phyloP scores from a whole-genome alignment of 2,797 vertebrate species.

The Sebastes steindachneri region DNA sequence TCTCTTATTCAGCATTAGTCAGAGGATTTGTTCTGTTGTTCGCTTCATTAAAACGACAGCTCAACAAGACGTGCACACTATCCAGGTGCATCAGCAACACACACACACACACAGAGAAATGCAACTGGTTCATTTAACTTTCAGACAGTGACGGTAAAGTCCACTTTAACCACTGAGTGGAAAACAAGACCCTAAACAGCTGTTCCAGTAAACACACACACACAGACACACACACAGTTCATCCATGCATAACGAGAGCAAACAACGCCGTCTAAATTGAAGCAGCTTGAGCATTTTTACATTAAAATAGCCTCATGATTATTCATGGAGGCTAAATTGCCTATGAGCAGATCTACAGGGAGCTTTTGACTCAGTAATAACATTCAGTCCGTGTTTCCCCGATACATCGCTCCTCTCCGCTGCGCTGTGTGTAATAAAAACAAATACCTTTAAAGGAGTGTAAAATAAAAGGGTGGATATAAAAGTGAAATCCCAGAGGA shows the following conservation, averaged over 20 bases:
- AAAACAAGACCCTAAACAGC: constrained; percentile 48
- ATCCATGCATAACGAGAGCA: constrained; percentile 45
- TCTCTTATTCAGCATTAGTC: background rate
- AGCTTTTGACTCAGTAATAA: constrained; percentile 33
- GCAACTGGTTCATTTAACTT: constrained; percentile 43
- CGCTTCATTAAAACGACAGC: background rate
- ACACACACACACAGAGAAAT: background rate
- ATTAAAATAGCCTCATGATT: constrained; percentile 56
- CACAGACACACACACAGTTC: constrained; percentile 23
- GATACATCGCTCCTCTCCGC: background rate
- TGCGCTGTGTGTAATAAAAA: background rate
- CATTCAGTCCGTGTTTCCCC: constrained; percentile 12
- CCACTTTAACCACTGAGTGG: constrained; percentile 36
- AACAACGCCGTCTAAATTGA: constrained; percentile 21
- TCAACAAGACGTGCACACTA: background rate
- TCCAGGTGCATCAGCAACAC: background rate
- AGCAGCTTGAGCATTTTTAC: constrained; percentile 44
- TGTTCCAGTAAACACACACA: constrained; percentile 42
- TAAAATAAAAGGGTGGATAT: background rate
- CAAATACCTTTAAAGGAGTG: background rate
- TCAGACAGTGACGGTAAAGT: constrained; percentile 20
- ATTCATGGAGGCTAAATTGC: constrained; percentile 42
- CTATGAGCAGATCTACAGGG: constrained; percentile 19
- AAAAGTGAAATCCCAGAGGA: background rate
- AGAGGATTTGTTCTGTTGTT: constrained; percentile 1